Percentiles rank a stretch among this genome's conserved stretches.
These are phyloP conservation scores for Apoda limacodes DNA, from an alignment of 2,888 invertebrate genomes.

Conservation along the genomic window DNA sequence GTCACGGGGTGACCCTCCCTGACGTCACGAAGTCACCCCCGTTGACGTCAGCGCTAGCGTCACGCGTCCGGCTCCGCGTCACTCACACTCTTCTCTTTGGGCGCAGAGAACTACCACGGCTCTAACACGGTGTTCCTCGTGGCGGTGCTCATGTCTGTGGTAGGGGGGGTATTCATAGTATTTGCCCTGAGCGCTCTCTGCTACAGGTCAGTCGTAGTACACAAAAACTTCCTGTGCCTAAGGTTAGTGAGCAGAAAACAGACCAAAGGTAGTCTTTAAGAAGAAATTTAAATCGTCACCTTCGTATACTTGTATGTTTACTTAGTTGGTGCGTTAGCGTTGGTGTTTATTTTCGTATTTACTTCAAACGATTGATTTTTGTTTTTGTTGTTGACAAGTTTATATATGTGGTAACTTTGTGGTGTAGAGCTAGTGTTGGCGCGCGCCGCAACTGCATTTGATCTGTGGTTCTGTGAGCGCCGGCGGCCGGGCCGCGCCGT, in stretches of 20 bases:
- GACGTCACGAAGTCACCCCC: constrained; percentile 23
- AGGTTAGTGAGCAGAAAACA: constrained; percentile 96
- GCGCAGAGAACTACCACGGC: constrained; percentile 95
- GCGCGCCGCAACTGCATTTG: constrained; percentile 66
- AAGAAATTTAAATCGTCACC: constrained; percentile 69
- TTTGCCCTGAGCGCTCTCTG: constrained; percentile 99
- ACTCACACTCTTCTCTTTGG: constrained; percentile 57
- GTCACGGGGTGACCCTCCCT: too few species aligned
- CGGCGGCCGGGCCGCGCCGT: constrained; percentile 29
- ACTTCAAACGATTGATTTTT: constrained; percentile 61
- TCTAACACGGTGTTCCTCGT: constrained; percentile 98
- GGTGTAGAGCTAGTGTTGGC: constrained; percentile 64
- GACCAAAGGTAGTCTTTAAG: constrained; percentile 76
- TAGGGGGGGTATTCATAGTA: constrained; percentile 98
- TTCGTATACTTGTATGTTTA: constrained; percentile 68
- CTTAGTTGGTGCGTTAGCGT: constrained; percentile 65
- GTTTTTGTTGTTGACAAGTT: constrained; percentile 42
- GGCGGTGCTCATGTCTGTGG: constrained; percentile 98
- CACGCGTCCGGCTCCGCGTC: constrained; percentile 30
- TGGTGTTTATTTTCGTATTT: constrained; percentile 64
- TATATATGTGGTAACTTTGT: constrained; percentile 61
- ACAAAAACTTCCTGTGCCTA: constrained; percentile 98
- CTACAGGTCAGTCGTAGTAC: constrained; percentile 99
- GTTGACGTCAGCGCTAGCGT: constrained; percentile 28
- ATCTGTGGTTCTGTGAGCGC: constrained; percentile 68